These are phyloP conservation scores for Bombus impatiens DNA, from an alignment of 1,140 invertebrate species.

Conservation along the genomic window DNA sequence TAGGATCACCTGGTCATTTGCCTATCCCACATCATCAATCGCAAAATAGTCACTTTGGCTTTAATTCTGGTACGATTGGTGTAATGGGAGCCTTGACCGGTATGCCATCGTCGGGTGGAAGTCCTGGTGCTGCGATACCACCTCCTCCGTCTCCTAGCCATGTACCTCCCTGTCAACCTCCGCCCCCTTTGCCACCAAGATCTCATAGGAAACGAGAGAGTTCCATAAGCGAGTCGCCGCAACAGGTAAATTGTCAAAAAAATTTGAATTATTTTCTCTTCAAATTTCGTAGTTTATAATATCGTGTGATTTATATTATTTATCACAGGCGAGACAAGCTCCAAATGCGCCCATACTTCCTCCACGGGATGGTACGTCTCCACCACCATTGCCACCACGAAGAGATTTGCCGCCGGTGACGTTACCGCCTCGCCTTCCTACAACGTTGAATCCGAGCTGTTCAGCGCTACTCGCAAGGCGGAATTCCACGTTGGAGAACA, in stretches of 20 bases:
- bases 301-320: not conserved
- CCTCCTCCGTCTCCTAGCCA: conserved; percentile 81
- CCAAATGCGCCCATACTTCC: conserved; percentile 85
- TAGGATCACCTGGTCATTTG: conserved; percentile 76
- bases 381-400: conserved; percentile 85
- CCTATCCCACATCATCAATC: conserved; percentile 73
- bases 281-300: not conserved
- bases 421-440: conserved; percentile 80
- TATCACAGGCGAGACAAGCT: conserved; percentile 82
- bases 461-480: conserved; percentile 78
- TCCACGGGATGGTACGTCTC: conserved; percentile 84
- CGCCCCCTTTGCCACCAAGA: conserved; percentile 85
- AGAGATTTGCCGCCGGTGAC: conserved; percentile 78
- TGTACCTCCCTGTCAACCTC: conserved; percentile 79
- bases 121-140: conserved; percentile 81
- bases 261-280: not conserved
- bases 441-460: conserved; percentile 73
- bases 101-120: conserved; percentile 77
- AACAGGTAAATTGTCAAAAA: conserved; percentile 77
- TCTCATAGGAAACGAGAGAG: conserved; percentile 83
- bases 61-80: conserved; percentile 77
- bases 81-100: conserved; percentile 69
- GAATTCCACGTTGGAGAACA: conserved; percentile 80
- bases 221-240: conserved; percentile 84
- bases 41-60: conserved; percentile 81